Conservation (phyloP, 2,888 invertebrate species). For the Apamea monoglypha region DNA sequence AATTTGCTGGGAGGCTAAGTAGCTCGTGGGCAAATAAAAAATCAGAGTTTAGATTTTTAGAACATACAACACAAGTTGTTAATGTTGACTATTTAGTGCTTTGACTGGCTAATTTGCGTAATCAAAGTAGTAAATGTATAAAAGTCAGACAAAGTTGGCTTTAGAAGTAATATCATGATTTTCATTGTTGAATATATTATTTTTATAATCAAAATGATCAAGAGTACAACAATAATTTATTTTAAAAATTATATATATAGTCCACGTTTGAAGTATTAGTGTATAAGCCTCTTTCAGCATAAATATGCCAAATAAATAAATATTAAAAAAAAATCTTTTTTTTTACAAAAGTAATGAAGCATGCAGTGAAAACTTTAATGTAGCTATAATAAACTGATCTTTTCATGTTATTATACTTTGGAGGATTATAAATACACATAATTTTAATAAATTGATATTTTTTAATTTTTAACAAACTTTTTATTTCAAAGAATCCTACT, state of each 20-base stretch:
- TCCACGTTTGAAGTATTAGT: conserved; percentile 7
- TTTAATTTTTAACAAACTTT: conserved; percentile 14
- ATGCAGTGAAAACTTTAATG: not conserved
- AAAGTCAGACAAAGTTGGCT: not conserved
- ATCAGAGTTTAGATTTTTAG: too few relatives aligned
- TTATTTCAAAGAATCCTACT: conserved; percentile 8
- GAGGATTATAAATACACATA: conserved; percentile 21
- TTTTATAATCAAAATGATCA: not conserved
- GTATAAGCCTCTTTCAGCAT: conserved; percentile 7
- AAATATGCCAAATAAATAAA: conserved; percentile 31
- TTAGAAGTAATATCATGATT: not conserved
- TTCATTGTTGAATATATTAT: conserved; percentile 1
- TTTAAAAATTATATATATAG: not conserved
- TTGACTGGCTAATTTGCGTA: too few relatives aligned
- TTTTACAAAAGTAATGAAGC: not conserved
- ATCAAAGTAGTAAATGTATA: too few relatives aligned
- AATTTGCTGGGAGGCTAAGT: too few relatives aligned
- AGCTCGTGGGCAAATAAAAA: too few relatives aligned
- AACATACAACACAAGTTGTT: too few relatives aligned
- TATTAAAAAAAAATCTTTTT: not conserved
- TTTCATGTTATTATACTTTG: conserved; percentile 20
- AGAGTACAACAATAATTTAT: conserved; percentile 24
- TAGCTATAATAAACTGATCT: conserved; percentile 23
- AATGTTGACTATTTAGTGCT: too few relatives aligned
- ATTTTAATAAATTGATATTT: conserved; percentile 51